These are phyloP conservation scores for Notarius quadriscutis DNA, from an alignment of 2,113 vertebrate genomes.

Conservation along the genomic window DNA sequence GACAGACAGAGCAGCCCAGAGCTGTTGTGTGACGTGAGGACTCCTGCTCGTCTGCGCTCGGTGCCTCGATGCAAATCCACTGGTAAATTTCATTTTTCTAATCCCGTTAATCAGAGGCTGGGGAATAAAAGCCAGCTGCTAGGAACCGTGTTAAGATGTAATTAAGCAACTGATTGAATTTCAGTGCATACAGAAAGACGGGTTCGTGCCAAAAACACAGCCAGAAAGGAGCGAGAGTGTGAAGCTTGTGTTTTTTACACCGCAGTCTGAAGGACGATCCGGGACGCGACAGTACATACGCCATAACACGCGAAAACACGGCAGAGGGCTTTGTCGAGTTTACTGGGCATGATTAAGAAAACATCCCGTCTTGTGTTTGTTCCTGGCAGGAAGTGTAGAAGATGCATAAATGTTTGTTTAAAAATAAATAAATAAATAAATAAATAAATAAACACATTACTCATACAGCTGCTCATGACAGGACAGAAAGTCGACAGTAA, in stretches of 20 bases:
- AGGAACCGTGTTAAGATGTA: slow-evolving; percentile 89
- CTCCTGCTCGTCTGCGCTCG: slow-evolving; percentile 16
- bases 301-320: too few relatives aligned
- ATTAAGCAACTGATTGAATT: slow-evolving; percentile 98
- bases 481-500: not conserved
- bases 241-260: slow-evolving; percentile 69
- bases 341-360: not conserved
- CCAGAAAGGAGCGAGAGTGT: not conserved
- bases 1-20: not conserved
- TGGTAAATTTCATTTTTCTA: slow-evolving; percentile 93
- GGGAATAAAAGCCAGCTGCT: slow-evolving; percentile 95
- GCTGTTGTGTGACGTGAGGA: not conserved
- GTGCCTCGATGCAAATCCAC: slow-evolving; percentile 78
- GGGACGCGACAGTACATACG: not conserved
- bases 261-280: slow-evolving; percentile 65
- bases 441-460: not conserved
- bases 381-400: not conserved
- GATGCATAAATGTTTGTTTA: not conserved
- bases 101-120: slow-evolving; percentile 94
- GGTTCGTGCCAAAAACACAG: slow-evolving; percentile 51
- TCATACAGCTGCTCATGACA: too few relatives aligned
- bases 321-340: not conserved
- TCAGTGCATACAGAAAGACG: slow-evolving; percentile 81
- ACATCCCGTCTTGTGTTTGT: not conserved
- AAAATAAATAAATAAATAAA: not conserved